Evolutionary conservation across 2,888 invertebrate species (phyloP), one percentile per base, ranked within the genome.

Genomic region (Eulithis testata): DNA sequence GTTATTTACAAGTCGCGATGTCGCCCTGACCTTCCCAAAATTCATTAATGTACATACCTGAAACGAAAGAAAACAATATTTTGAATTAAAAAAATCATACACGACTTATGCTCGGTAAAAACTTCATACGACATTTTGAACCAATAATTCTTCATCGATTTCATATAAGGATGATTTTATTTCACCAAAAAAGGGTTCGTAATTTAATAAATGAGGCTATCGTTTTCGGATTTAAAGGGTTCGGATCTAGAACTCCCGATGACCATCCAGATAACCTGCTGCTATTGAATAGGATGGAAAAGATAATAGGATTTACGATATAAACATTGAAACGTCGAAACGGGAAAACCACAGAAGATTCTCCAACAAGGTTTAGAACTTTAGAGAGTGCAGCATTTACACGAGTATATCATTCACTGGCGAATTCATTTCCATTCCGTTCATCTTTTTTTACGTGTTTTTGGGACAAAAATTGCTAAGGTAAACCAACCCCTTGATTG

Each of bases 171-270:
- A 47, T 59, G 43, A 59, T 50, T 66, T 55, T 63, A 66, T 68
- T 68, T 63, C 66, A 8, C 58, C 66, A 59, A 68, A 60, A 64
- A 69, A 65, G 62, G 70, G 67, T 66, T 65, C 37, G 67, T 65
- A 54, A 69, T 70, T 69, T 63, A 69, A 69, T 68, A 65, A 69
- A 72, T 69, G 66, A 52, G 27, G 63, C 47, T 44, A 67, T 53
- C 64, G 60, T 58, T 47, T 56, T 9, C 45, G 52, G 60, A 63
- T 62, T 12, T 57, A 53, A 69, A 66, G 56, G 59, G 60, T 51
- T 54, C 56, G 27, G 27, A 40, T 64, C 58, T 62, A 54, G 58
- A 58, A 59, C 37, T 55, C 40, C 40, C 12, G 45, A 57, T 55
- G 59, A 27, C 49, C 56, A 59, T 60, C 54, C 37, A 54, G 66